Base-by-base conservation (phyloP, 2,888 invertebrate genomes). In the Hypena proboscidalis region DNA sequence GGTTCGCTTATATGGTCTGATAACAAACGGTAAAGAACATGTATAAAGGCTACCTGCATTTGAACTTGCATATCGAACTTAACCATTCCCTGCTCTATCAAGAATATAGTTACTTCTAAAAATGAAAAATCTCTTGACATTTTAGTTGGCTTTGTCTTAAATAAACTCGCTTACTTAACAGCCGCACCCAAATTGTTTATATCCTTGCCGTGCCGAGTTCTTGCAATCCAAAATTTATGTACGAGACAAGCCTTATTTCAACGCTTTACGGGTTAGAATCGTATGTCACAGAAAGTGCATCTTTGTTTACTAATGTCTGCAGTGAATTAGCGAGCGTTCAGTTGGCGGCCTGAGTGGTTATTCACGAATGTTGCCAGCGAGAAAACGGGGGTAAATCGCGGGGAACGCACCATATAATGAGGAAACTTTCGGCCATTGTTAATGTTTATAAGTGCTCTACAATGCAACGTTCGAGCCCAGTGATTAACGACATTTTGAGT, bases 271-370 rank as follows among this genome's bases (percentile, higher is more conserved):
- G 51, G 25, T 51, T 39, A 67, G 23, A 69, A 37, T 71, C 31
- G 60, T 36, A 9, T 42, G 56, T 48, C 44, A 48, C 26, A 25
- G 42, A 45, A 48, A 55, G 44, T 55, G 53, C 55, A 62, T 57
- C 55, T 60, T 56, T 74, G 68, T 74, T 71, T 74, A 63, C 69
- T 65, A 64, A 67, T 61, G 67, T 61, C 71, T 64, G 67, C 62
- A 67, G 58, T 58, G 67, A 71, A 72, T 75, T 74, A 73, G 71
- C 58, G 49, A 45, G 58, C 59, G 61, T 65, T 70, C 60, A 44
- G 64, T 55, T 53, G 46, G 62, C 46, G 58, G 52, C 53, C 52
- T 53, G 62, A 53, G 68, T 56, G 58, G 60, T 61, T 68, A 58
- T 68, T 70, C 70, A 55, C 62, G 68, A 70, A 64, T 67, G 69